Evolutionary conservation across 2,797 vertebrate genomes (phyloP), one percentile per base, ranked within the genome.

Genomic region (Pampus argenteus): DNA sequence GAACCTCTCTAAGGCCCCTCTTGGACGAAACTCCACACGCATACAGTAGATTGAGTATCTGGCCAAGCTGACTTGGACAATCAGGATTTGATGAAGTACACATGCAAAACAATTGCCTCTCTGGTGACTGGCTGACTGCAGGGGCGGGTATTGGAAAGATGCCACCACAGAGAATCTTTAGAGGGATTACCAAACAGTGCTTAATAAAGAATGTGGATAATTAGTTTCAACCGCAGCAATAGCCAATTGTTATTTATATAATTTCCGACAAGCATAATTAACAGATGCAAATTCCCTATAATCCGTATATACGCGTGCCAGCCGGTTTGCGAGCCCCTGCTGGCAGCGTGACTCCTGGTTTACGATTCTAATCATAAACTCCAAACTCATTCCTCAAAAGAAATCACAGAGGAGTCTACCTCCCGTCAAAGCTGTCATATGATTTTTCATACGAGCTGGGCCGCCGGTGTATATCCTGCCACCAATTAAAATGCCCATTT

Each of bases 211-310:
- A 84, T 69, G 64, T 54, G 42, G 83, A 66, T 88, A 89, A 91
- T 91, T 89, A 79, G 38, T 61, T 82, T 86, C 74, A 84, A 76
- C 64, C 13, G 34, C 20, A 6, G 62, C 63, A 72, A 65, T 81
- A 65, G 79, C 56, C 81, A 85, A 65, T 90, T 89, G 64, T 88
- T 90, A 85, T 90, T 89, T 91, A 79, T 85, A 78, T 82, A 60
- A 78, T 81, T 87, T 80, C 73, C 25, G 34, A 86, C 79, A 79
- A 73, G 66, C 72, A 73, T 83, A 66, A 87, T 89, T 86, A 89
- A 80, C 80, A 76, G 74, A 86, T 79, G 62, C 83, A 87, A 87
- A 87, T 84, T 83, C 71, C 50, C 40, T 49, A 71, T 87, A 81
- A 90, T 86, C 84, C 74, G 72, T 76, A 78, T 45, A 6, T 62